Base-by-base conservation (phyloP, 2,888 invertebrate species). In the Catotricha subobsoleta region DNA sequence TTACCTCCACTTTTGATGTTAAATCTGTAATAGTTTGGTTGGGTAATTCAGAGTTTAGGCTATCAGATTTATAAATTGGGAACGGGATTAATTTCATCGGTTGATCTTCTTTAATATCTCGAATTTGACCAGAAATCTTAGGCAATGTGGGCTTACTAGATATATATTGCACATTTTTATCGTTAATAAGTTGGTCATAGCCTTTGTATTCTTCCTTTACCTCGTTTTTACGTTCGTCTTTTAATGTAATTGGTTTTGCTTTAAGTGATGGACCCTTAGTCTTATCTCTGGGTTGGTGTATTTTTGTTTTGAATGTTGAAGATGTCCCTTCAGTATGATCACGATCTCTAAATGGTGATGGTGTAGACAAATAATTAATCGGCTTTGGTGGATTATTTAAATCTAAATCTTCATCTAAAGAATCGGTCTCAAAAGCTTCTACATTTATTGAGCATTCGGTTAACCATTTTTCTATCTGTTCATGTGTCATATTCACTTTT, bases 401-500 rank as follows among this genome's bases (percentile, higher is more conserved):
- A 44, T 62, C 61, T 16, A 54, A 59, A 36, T 62, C 61, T 21
- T 39, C 30, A 42, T 62, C 62, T 39, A 61, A 59, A 13, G 62
- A 51, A 49, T 63, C 64, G 42, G 62, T 62, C 36, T 59, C 58
- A 20, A 62, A 60, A 15, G 41, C 41, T 42, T 59, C 58, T 20
- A 67, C 67, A 43, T 67, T 68, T 9, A 66, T 58, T 2, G 67
- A 67, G 47, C 69, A 69, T 48, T 71, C 71, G 43, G 66, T 66
- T 6, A 71, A 49, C 76, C 76, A 76, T 49, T 75, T 74, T 48
- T 76, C 74, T 33, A 76, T 76, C 55, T 74, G 73, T 50, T 75
- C 76, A 28, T 70, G 73, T 0, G 76, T 74, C 75, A 76, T 74
- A 50, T 76, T 76, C 0, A 76, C 73, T 52, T 74, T 71, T 15